A percentile compares a stretch with the other conserved stretches of the same genome.
Conservation (phyloP, 2,113 vertebrate species). For the Andinoacara biseriatus region DNA sequence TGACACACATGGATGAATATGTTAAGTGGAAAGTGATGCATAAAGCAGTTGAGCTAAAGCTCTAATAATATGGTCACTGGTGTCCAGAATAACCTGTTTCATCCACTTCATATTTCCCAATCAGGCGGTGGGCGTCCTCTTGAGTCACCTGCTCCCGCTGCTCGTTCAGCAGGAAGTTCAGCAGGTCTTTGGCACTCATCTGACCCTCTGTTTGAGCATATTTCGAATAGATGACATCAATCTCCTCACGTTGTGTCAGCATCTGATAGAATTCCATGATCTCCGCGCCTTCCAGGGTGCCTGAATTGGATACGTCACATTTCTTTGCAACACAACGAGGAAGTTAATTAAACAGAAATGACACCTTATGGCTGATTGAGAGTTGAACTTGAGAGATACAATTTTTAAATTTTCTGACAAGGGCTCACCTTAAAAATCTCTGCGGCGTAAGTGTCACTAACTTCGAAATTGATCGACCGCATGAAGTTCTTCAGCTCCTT, state of each 20-base stretch:
- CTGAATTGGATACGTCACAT: constrained; percentile 90
- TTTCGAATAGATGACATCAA: constrained; percentile 82
- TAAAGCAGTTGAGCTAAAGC: neutral
- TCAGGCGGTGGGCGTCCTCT: constrained; percentile 81
- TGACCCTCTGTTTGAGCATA: constrained; percentile 70
- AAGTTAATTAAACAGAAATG: neutral
- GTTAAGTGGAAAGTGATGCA: neutral
- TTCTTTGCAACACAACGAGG: constrained; percentile 74
- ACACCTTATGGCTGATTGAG: neutral
- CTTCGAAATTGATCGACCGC: constrained; percentile 89
- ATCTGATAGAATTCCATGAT: constrained; percentile 92
- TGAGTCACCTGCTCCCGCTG: constrained; percentile 82
- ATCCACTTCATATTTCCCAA: constrained; percentile 89
- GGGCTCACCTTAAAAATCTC: constrained; percentile 86
- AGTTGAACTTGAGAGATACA: neutral
- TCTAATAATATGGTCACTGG: neutral
- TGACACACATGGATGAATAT: neutral
- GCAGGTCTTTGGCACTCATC: constrained; percentile 84
- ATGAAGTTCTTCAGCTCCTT: constrained; percentile 94
- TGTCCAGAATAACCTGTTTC: constrained; percentile 68
- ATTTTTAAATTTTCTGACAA: neutral
- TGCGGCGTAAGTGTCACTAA: constrained; percentile 87
- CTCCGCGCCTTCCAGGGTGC: constrained; percentile 89
- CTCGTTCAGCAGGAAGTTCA: constrained; percentile 82
- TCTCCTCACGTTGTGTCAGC: constrained; percentile 88